These are phyloP conservation scores for Poecilia gillii DNA, from an alignment of 2,797 vertebrate species.

Conservation along the genomic window DNA sequence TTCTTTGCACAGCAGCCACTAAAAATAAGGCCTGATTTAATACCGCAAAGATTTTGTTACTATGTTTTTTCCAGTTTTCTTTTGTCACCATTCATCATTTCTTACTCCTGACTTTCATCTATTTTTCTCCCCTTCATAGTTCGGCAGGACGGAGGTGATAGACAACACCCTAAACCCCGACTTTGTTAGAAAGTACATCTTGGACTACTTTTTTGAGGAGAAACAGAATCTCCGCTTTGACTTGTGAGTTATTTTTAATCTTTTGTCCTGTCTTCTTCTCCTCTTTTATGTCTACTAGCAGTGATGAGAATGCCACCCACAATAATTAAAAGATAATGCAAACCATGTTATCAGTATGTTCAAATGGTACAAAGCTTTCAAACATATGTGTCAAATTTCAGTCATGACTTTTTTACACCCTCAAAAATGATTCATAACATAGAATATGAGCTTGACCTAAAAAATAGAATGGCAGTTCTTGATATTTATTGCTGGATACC, in stretches of 20 bases:
- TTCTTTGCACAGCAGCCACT: slow-evolving; percentile 35
- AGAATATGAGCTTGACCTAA: background rate
- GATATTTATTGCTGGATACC: background rate
- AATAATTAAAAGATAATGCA: background rate
- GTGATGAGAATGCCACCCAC: background rate
- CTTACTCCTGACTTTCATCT: slow-evolving; percentile 22
- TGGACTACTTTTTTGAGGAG: slow-evolving; percentile 97
- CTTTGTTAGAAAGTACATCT: slow-evolving; percentile 94
- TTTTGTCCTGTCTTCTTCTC: slow-evolving; percentile 3
- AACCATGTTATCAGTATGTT: background rate
- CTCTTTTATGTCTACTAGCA: background rate
- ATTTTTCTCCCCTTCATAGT: slow-evolving; percentile 75
- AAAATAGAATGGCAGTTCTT: background rate
- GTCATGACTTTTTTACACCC: background rate
- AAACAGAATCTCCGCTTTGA: slow-evolving; percentile 96
- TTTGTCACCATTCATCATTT: slow-evolving; percentile 24
- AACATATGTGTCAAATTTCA: background rate
- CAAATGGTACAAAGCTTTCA: background rate
- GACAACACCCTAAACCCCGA: slow-evolving; percentile 96
- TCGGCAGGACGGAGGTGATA: slow-evolving; percentile 94
- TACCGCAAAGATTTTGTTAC: background rate
- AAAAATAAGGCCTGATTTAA: slow-evolving; percentile 49
- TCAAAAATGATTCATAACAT: background rate
- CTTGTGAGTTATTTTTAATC: slow-evolving; percentile 85
- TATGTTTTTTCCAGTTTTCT: background rate